Evolutionary conservation across 2,888 invertebrate species (phyloP), one percentile per base, ranked within the genome.

Genomic region (Troilus luridus): DNA sequence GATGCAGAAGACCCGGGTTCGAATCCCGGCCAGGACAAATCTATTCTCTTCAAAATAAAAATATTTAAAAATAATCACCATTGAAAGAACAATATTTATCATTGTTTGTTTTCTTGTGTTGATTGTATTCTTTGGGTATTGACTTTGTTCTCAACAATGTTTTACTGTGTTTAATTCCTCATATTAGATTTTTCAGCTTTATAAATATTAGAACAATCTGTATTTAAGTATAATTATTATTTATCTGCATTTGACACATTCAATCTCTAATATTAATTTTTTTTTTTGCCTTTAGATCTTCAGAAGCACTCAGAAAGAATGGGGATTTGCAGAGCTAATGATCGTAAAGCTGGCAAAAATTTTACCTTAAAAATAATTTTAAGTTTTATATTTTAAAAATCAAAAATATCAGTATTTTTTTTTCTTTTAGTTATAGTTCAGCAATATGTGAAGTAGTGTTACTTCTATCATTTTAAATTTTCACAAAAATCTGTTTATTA

Each of bases 231-330:
- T 41, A 41, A 41, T 41, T 41, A 41, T 41, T 41, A 1, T 72
- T 1, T 41, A 0, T 77, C 19, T 41, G 7, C 54, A 54, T 10
- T 54, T 81, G 21, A 0, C 2, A 21, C 5, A 10, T 56, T 56
- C 1, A 21, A 56, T 85, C 56, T 85, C 11, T 56, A 60, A 60
- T 27, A 24, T 24, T 88, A 24, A 60, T 88, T 6, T 7, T 3
- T 21, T 54, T 60, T 58, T 59, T 7, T 17, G 10, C 17, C 67
- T 88, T 89, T 41, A 89, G 89, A 41, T 62, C n/a, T 89, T 89
- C n/a, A 64, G 41, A 89, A 64, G 64, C 14, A 62, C 67, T 21
- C 62, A 62, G 19, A 89, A 54, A 67, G 89, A 89, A 54, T 89
- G 89, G 89, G 89, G 89, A 54, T 41, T 67, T 64, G 64, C 64